phyloP scores from a whole-genome alignment of 2,888 invertebrate genomes.

The Ormyrus rosae region DNA sequence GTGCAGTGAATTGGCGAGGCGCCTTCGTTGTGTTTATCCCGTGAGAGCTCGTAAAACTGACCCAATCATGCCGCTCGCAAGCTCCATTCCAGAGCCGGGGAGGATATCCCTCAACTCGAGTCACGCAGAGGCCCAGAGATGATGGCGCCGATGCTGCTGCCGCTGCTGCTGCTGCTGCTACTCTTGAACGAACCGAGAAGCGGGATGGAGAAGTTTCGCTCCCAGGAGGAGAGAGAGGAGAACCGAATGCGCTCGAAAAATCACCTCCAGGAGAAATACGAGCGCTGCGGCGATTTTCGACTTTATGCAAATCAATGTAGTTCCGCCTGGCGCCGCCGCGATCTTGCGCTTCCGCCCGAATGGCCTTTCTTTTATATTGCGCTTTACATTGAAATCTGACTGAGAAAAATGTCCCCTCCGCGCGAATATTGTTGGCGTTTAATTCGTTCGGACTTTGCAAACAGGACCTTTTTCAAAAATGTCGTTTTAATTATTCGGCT shows the following conservation, averaged over 20 bases:
- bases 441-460: no score
- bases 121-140: slow-evolving; percentile 47
- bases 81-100: slow-evolving; percentile 21
- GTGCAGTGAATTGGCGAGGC: slow-evolving; percentile 53
- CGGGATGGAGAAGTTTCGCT: not conserved
- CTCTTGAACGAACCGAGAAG: slow-evolving; percentile 7
- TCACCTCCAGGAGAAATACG: slow-evolving; percentile 30
- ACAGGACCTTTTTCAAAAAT: no score
- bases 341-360: no score
- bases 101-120: slow-evolving; percentile 48
- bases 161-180: not conserved
- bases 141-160: not conserved
- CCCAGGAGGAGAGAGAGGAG: not conserved
- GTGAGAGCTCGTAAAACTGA: slow-evolving; percentile 77
- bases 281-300: slow-evolving; percentile 9
- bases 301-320: slow-evolving; percentile 15
- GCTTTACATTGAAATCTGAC: no score
- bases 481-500: no score
- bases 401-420: no score
- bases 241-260: slow-evolving; percentile 19
- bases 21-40: slow-evolving; percentile 75
- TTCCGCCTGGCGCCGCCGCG: not conserved
- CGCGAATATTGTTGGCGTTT: no score
- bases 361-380: no score
- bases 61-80: slow-evolving; percentile 76